Evolutionary conservation across 2,797 vertebrate species (phyloP).

Genomic region (Paguma larvata): DNA sequence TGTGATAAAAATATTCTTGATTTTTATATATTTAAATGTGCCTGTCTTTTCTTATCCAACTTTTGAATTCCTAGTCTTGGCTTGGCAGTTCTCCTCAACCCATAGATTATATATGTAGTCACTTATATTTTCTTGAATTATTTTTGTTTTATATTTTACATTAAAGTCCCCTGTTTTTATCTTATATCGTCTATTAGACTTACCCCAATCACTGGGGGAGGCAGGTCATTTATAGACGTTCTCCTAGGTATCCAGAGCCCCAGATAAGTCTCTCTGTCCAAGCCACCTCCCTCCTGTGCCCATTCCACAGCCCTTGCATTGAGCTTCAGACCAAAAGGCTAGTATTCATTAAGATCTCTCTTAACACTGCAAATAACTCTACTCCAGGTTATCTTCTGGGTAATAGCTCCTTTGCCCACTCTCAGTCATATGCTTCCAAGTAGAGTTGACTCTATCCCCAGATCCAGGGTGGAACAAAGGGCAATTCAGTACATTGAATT

Average conservation of each 20-base stretch:
- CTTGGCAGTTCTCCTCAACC: neutral
- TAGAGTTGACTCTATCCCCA: neutral
- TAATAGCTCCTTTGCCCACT: neutral
- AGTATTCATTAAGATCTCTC: neutral
- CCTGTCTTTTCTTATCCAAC: neutral
- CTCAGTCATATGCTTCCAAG: neutral
- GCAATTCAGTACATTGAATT: neutral
- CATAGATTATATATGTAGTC: neutral
- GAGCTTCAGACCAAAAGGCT: neutral
- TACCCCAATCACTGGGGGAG: neutral
- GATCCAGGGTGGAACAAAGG: neutral
- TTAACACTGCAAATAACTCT: neutral
- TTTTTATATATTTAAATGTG: conserved; percentile 30
- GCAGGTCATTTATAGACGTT: neutral
- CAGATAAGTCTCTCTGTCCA: neutral
- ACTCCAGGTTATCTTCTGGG: neutral
- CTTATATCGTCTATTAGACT: neutral
- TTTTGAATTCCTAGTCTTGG: conserved; percentile 11
- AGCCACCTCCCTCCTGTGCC: neutral
- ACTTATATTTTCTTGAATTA: neutral
- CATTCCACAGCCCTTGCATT: neutral
- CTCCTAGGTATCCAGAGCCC: neutral
- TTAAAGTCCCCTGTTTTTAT: neutral
- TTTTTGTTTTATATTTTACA: conserved; percentile 5
- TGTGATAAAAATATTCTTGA: neutral